These are phyloP conservation scores for Thripadectes ignobilis DNA, from an alignment of 2,797 vertebrate species.

Conservation along the genomic window DNA sequence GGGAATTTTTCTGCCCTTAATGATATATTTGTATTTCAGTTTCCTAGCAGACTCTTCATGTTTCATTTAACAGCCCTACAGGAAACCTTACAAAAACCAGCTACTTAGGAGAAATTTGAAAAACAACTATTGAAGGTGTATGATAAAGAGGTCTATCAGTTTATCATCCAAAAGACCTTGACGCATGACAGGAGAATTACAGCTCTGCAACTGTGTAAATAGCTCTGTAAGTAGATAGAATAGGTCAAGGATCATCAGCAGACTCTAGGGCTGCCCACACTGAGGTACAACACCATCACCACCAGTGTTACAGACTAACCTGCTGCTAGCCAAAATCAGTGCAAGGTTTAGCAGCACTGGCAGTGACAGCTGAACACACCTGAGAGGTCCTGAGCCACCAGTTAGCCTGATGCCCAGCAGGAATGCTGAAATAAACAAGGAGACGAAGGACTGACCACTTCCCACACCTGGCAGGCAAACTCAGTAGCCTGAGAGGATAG, in stretches of 20 bases:
- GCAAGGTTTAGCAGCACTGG: rapidly evolving
- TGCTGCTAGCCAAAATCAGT: neutral
- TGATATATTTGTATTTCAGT: neutral
- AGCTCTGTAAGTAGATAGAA: neutral
- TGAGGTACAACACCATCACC: rapidly evolving
- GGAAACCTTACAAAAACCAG: neutral
- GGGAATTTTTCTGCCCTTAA: neutral
- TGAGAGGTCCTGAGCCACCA: rapidly evolving
- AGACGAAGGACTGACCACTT: neutral
- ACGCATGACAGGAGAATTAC: neutral
- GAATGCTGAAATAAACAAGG: neutral
- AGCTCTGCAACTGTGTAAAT: conserved; percentile 10
- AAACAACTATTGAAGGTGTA: neutral
- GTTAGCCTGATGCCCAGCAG: rapidly evolving
- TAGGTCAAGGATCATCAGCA: neutral
- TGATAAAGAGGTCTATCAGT: neutral
- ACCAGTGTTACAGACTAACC: rapidly evolving
- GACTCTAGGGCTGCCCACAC: neutral
- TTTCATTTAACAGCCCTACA: neutral
- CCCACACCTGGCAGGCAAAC: neutral
- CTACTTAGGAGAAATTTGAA: neutral
- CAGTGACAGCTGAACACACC: neutral
- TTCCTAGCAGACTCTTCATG: neutral
- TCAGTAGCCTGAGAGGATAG: neutral
- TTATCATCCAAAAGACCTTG: conserved; percentile 13